phyloP scores from a whole-genome alignment of 2,888 invertebrate species.

The Taenaris catops region DNA sequence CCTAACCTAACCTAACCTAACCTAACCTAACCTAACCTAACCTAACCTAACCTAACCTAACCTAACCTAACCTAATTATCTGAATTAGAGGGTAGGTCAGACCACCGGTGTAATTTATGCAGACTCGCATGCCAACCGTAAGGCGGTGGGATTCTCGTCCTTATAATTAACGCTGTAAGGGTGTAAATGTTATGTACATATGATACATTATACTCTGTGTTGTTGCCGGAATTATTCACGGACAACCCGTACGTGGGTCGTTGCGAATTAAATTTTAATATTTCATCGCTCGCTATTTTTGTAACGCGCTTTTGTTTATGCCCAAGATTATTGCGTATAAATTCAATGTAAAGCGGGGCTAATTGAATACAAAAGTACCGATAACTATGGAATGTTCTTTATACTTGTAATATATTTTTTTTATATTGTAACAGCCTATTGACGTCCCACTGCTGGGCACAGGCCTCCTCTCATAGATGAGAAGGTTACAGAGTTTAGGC shows the following conservation, averaged over 20 bases:
- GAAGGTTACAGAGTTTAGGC: no score
- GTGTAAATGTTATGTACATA: slow-evolving; percentile 1
- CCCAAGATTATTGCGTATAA: slow-evolving; percentile 3
- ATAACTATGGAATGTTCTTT: no score
- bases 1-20: no score
- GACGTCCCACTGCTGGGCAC: no score
- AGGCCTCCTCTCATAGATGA: no score
- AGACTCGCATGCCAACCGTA: slow-evolving; percentile 3
- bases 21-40: no score
- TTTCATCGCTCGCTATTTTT: slow-evolving; percentile 20
- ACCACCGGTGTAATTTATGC: slow-evolving; percentile 23
- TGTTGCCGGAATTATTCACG: slow-evolving; percentile 21
- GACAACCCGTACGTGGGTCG: slow-evolving; percentile 20
- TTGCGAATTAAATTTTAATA: slow-evolving; percentile 28
- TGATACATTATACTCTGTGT: slow-evolving; percentile 13
- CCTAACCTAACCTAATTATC: slow-evolving; percentile 26
- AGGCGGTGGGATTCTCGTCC: slow-evolving; percentile 7
- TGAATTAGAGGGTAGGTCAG: slow-evolving; percentile 21
- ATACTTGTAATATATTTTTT: no score
- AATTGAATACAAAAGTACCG: no score
- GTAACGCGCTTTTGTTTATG: slow-evolving; percentile 11
- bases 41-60: no score
- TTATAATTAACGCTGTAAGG: slow-evolving; percentile 7
- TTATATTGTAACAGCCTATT: no score
- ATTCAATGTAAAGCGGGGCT: no score